Base-by-base conservation (phyloP, 1,140 invertebrate species). In the Manduca sexta region DNA sequence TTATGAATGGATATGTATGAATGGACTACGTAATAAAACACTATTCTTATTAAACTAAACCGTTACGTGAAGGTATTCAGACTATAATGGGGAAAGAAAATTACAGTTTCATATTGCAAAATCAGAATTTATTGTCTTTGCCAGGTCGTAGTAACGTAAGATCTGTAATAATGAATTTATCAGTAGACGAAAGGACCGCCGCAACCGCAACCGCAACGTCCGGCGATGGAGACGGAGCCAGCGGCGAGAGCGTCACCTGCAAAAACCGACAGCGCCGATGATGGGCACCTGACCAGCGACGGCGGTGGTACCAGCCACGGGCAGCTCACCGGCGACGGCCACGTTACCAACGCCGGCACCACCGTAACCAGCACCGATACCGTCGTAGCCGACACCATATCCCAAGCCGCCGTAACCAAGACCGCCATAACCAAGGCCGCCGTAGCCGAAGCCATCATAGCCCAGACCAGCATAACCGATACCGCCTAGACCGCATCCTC, bases 231-330 rank as follows among this genome's bases (percentile, higher is more conserved):
- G 13, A 63, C 60, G 30, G 39, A 3, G 16, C 60, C 59, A 15
- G 26, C 40, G 8, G 59, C 59, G n/a, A 40, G 29, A 14, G 53
- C 40, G 3, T 7, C n/a, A 7, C 59, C 60, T 16, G 35, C 43
- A 41, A n/a, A 59, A 59, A 10, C 12, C 17, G 13, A 63, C 60
- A n/a, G 49, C 51, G 18, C 60, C 60, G 17, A 53, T 33, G 30
- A 56, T 53, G 26, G 60, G 60, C 12, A 63, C 51, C 13, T 51
- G 49, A 11, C 60, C 55, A 16, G 15, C 39, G 17, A 63, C 49
- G 15, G 31, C 13, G 15, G 60, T 50, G 31, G 34, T 48, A 44
- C 60, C 60, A 10, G 13, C 30, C 10, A 49, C 60, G 31, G 44
- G 44, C 30, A 58, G 43, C 13, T 57, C 55, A 1, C 41, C 21